Percentiles rank a stretch among this genome's conserved stretches.
Evolutionary conservation across 2,888 invertebrate genomes (phyloP).

Genomic region (Cryptops parisi): DNA sequence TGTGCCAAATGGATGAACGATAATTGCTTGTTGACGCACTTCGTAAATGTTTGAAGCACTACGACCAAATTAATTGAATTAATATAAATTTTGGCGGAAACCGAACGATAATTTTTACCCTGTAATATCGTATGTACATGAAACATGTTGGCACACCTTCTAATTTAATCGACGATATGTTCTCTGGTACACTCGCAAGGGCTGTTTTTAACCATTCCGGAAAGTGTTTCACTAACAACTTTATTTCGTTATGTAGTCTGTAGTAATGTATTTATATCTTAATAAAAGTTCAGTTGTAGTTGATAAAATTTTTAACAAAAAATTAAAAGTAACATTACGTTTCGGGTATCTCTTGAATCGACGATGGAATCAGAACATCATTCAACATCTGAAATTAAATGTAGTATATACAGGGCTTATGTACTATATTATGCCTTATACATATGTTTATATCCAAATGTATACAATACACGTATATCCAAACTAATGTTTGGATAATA

Average conservation of each 20-base stretch:
- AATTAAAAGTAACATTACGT: conserved; percentile 3
- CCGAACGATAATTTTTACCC: neutral
- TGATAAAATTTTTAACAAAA: neutral
- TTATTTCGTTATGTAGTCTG: conserved; percentile 33
- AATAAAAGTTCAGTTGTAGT: neutral
- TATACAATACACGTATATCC: too few relatives aligned
- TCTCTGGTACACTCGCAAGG: conserved; percentile 32
- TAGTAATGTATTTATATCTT: neutral
- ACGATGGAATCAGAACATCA: conserved; percentile 15
- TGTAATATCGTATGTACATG: neutral
- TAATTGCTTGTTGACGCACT: conserved; percentile 8
- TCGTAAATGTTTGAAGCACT: conserved; percentile 7
- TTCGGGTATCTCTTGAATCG: conserved; percentile 16
- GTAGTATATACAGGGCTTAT: too few relatives aligned
- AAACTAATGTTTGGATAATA: too few relatives aligned
- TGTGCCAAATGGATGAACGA: conserved; percentile 15
- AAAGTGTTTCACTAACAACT: conserved; percentile 33
- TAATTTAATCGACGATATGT: conserved; percentile 32
- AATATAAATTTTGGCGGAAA: too few relatives aligned
- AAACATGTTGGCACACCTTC: conserved; percentile 28
- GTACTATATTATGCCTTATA: too few relatives aligned
- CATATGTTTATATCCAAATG: too few relatives aligned
- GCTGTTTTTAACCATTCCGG: conserved; percentile 33
- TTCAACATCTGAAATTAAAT: conserved; percentile 12
- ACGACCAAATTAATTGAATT: too few relatives aligned